phyloP scores from a whole-genome alignment of 2,113 vertebrate species.

The Malurus alboscapulatus region DNA sequence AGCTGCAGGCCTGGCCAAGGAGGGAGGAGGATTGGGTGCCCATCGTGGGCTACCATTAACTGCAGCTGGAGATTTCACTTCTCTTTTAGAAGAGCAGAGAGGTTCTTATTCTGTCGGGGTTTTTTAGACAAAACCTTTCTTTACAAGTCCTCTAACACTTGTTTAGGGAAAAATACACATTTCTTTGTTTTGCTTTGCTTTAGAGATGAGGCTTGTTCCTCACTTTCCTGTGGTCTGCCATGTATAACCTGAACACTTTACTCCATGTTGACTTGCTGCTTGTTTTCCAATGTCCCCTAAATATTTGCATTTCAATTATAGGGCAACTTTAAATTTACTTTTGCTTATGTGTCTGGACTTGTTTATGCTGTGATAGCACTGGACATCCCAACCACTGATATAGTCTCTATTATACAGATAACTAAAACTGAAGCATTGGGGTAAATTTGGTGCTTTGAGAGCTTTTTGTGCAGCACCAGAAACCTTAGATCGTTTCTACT shows the following conservation, averaged over 20 bases:
- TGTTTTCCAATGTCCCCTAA: background rate
- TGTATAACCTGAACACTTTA: background rate
- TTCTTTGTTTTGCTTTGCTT: background rate
- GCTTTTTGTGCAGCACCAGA: background rate
- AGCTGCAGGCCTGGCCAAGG: background rate
- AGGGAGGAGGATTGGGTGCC: background rate
- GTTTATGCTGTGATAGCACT: background rate
- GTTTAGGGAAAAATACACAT: background rate
- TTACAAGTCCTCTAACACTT: background rate
- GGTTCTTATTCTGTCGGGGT: rapidly evolving
- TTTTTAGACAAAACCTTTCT: background rate
- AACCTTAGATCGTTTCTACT: background rate
- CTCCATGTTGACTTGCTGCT: background rate
- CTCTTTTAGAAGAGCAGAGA: background rate
- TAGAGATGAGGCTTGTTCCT: background rate
- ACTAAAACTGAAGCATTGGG: background rate
- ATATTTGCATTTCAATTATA: background rate
- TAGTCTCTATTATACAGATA: background rate
- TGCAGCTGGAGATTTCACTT: background rate
- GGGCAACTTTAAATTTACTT: background rate
- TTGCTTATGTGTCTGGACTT: background rate
- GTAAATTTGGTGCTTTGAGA: background rate
- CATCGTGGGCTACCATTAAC: background rate
- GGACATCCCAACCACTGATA: background rate
- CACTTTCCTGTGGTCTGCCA: background rate